Conservation (phyloP, 1,140 invertebrate genomes). For the Drosophila jambulina region DNA sequence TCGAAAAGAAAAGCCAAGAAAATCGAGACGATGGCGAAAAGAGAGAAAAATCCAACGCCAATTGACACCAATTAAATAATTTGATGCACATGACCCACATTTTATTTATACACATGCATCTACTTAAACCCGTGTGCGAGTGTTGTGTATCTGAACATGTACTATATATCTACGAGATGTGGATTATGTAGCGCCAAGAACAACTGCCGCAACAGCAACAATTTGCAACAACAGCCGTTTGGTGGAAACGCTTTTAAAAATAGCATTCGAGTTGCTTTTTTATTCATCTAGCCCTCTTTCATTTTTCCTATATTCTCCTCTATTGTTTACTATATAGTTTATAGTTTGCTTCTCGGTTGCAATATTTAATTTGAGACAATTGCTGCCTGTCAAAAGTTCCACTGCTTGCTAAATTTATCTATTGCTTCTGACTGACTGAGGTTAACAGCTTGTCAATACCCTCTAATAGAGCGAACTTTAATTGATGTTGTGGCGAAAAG, state of each 20-base stretch:
- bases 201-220: slow-evolving; percentile 32
- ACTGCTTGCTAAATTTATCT: slow-evolving; percentile 25
- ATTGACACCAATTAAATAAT: slow-evolving; percentile 84
- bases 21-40: slow-evolving; percentile 34
- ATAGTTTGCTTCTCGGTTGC: slow-evolving; percentile 3
- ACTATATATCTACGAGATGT: slow-evolving; percentile 7
- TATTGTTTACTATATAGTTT: slow-evolving; percentile 1
- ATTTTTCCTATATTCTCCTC: slow-evolving; percentile 4
- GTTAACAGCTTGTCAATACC: slow-evolving; percentile 40
- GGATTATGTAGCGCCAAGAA: slow-evolving; percentile 39
- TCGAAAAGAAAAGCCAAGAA: slow-evolving; percentile 43
- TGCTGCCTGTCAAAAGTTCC: slow-evolving; percentile 10
- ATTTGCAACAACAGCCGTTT: slow-evolving; percentile 18
- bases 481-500: background rate
- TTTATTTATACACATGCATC: slow-evolving; percentile 69
- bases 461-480: background rate
- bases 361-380: slow-evolving; percentile 18
- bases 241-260: slow-evolving; percentile 41
- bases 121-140: slow-evolving; percentile 8
- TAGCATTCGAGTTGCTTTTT: slow-evolving; percentile 22
- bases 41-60: slow-evolving; percentile 57
- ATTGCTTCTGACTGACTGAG: slow-evolving; percentile 11
- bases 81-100: slow-evolving; percentile 84
- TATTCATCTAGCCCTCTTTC: slow-evolving; percentile 8
- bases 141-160: background rate